Conservation (phyloP, 2,113 vertebrate genomes). For the Fregetta grallaria region DNA sequence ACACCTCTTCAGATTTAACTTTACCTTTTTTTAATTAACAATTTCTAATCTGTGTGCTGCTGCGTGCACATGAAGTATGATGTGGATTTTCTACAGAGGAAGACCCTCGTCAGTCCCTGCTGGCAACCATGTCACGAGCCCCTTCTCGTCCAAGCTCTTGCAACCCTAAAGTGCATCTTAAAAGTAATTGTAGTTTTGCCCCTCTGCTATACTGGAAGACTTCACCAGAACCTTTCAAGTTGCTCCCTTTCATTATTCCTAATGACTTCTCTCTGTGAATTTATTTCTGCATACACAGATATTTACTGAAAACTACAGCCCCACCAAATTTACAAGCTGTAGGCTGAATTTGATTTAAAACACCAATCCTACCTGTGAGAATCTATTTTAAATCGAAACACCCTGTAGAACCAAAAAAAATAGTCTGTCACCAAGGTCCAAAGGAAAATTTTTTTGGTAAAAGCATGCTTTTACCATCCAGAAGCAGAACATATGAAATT, state of each 20-base stretch:
- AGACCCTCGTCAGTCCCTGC: not conserved
- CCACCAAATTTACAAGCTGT: not conserved
- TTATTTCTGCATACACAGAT: not conserved
- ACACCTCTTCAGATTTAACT: not conserved
- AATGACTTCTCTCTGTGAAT: not conserved
- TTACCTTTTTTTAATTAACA: not conserved
- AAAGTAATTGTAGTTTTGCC: not conserved
- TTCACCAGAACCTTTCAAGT: not conserved
- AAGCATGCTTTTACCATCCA: not conserved
- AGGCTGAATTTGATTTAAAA: not conserved
- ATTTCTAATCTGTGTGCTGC: not conserved
- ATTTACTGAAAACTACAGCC: not conserved
- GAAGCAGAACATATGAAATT: not conserved
- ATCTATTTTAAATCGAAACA: not conserved
- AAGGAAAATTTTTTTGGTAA: not conserved
- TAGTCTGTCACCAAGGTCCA: not conserved
- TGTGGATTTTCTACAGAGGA: not conserved
- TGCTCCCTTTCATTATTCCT: not conserved
- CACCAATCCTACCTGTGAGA: not conserved
- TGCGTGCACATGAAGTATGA: not conserved
- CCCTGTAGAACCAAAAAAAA: not conserved
- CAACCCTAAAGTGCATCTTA: not conserved
- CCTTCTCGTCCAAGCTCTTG: not conserved
- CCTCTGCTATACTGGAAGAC: not conserved
- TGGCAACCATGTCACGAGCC: accelerated